A percentile compares a stretch with the other conserved stretches of the same genome.
phyloP scores from a whole-genome alignment of 2,888 invertebrate genomes.

The Nephrotoma appendiculata region DNA sequence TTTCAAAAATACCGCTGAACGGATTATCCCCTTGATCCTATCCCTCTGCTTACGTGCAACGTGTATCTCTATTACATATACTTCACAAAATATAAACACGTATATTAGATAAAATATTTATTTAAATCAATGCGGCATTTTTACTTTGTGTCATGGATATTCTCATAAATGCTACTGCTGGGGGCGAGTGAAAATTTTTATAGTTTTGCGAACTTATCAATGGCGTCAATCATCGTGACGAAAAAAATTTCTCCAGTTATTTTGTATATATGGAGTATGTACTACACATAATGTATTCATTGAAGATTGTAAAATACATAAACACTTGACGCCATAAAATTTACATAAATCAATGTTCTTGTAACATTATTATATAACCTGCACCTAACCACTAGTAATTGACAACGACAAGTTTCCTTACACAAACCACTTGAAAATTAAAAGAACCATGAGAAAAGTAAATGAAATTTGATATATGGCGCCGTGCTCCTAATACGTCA shows the following conservation, averaged over 20 bases:
- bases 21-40: slow-evolving; percentile 1
- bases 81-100: not conserved
- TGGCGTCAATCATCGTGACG: not conserved
- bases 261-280: not conserved
- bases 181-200: not conserved
- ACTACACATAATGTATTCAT: not conserved
- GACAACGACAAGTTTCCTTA: not conserved
- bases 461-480: not conserved
- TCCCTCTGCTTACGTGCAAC: not conserved
- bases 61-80: not conserved
- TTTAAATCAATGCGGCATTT: not conserved
- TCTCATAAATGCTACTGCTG: not conserved
- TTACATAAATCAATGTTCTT: not conserved
- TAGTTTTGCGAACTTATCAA: not conserved
- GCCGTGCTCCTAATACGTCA: not conserved
- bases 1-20: not conserved
- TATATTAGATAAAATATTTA: not conserved
- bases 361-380: not conserved
- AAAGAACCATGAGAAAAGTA: not conserved
- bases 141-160: not conserved
- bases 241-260: not conserved
- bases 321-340: not conserved
- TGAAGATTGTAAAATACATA: not conserved
- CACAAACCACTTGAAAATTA: not conserved
- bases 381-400: not conserved